Conservation (phyloP, 2,888 invertebrate genomes). For the Acleris sparsana region DNA sequence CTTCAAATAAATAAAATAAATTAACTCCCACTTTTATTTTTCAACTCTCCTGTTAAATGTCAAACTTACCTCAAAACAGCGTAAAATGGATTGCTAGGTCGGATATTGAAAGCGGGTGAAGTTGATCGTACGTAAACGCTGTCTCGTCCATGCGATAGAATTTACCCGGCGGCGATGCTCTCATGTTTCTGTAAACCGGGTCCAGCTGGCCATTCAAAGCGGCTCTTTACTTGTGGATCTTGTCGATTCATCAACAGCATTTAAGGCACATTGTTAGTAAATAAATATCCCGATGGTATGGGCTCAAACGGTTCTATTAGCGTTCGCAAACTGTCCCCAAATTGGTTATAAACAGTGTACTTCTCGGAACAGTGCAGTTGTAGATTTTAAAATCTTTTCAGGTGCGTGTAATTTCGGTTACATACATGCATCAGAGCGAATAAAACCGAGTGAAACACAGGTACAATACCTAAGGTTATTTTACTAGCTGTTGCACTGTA, state of each 20-base stretch:
- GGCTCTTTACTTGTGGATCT: slow-evolving; percentile 17
- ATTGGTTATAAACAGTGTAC: slow-evolving; percentile 8
- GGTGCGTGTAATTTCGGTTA: too few species aligned
- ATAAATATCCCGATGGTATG: slow-evolving; percentile 15
- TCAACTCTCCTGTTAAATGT: neutral
- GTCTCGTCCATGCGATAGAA: slow-evolving; percentile 10
- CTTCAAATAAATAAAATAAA: neutral
- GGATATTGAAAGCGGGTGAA: slow-evolving; percentile 19
- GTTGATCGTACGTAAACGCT: slow-evolving; percentile 18
- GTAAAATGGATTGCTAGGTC: slow-evolving; percentile 5
- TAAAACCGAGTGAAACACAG: too few species aligned
- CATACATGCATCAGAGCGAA: too few species aligned
- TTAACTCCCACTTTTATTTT: neutral
- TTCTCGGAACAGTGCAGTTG: neutral
- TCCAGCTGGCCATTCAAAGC: slow-evolving; percentile 12
- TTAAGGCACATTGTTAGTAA: slow-evolving; percentile 17
- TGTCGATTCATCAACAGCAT: slow-evolving; percentile 23
- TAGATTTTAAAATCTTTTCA: too few species aligned
- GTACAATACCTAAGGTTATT: too few species aligned
- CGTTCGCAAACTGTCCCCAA: slow-evolving; percentile 5
- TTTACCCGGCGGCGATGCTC: slow-evolving; percentile 14
- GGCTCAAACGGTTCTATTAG: slow-evolving; percentile 22
- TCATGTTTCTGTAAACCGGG: slow-evolving; percentile 11
- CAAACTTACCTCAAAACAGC: neutral
- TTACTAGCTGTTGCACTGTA: too few species aligned